Evolutionary conservation across 2,888 invertebrate species (phyloP).

Genomic region (Plagiodera versicolora): DNA sequence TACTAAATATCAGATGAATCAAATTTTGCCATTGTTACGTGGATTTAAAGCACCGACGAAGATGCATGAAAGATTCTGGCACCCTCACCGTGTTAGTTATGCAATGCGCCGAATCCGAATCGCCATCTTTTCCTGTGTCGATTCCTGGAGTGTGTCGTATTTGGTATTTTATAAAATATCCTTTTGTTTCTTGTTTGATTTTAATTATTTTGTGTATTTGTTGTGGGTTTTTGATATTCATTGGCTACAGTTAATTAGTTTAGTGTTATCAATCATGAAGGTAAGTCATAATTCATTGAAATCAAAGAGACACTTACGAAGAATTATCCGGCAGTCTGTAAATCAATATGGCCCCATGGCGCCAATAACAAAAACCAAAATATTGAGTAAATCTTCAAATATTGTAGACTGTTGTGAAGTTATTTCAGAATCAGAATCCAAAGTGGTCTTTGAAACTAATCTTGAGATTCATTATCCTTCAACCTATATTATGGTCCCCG

Average conservation of each 20-base stretch:
- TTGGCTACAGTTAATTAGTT: background rate
- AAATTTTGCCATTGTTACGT: background rate
- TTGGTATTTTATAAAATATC: no score
- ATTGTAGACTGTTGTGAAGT: constrained; percentile 6
- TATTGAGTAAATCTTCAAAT: constrained; percentile 4
- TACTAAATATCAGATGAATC: background rate
- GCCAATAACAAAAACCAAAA: background rate
- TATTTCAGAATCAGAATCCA: constrained; percentile 2
- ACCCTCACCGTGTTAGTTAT: background rate
- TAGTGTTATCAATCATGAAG: constrained; percentile 6
- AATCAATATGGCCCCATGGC: constrained; percentile 8
- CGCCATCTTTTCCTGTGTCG: no score
- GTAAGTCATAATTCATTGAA: constrained; percentile 4
- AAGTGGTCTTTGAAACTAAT: constrained; percentile 7
- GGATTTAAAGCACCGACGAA: constrained; percentile 1
- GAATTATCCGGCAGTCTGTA: constrained; percentile 4
- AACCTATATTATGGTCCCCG: constrained; percentile 6
- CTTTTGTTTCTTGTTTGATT: no score
- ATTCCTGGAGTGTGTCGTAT: no score
- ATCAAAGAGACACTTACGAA: constrained; percentile 6
- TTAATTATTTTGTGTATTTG: background rate
- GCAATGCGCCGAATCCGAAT: no score
- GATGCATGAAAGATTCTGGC: constrained; percentile 7
- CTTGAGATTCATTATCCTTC: constrained; percentile 6
- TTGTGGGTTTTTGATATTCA: background rate